These are phyloP conservation scores for Mustelus asterias DNA, from an alignment of 2,113 vertebrate genomes.

Conservation along the genomic window DNA sequence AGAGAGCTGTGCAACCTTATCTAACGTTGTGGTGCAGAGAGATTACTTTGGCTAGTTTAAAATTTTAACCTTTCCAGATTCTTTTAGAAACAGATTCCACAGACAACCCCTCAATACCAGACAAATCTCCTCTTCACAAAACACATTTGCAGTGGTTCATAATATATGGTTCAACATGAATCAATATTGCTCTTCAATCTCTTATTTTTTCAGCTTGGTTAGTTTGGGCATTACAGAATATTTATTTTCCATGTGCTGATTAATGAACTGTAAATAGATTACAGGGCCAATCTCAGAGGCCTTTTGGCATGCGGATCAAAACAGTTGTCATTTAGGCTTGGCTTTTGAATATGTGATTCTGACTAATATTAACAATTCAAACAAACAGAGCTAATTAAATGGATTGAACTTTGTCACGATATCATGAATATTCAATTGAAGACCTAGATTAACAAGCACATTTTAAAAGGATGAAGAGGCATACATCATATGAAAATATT, in stretches of 20 bases:
- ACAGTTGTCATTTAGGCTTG: background rate
- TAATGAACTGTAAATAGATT: conserved; percentile 34
- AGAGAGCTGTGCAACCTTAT: background rate
- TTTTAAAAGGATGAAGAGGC: background rate
- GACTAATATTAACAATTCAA: conserved; percentile 32
- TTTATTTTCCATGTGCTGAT: conserved; percentile 30
- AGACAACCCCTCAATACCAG: background rate
- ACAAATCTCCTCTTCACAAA: background rate
- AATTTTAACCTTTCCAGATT: background rate
- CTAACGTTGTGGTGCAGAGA: background rate
- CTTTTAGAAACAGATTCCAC: background rate
- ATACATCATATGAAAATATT: background rate
- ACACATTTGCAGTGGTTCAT: background rate
- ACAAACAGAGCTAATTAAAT: conserved; percentile 32
- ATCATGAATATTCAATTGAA: conserved; percentile 34
- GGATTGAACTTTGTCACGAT: conserved; percentile 24
- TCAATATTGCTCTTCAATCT: conserved; percentile 20
- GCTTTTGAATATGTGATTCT: conserved; percentile 31
- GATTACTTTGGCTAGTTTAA: background rate
- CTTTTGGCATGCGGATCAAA: conserved; percentile 28
- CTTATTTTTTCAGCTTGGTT: background rate
- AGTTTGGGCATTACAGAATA: conserved; percentile 6
- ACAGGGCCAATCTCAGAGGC: conserved; percentile 12
- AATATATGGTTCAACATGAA: background rate
- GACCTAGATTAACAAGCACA: conserved; percentile 11